Percentiles rank a stretch among this genome's conserved stretches.
Evolutionary conservation across 1,140 invertebrate species (phyloP).

Genomic region (Chrysoperla carnea): DNA sequence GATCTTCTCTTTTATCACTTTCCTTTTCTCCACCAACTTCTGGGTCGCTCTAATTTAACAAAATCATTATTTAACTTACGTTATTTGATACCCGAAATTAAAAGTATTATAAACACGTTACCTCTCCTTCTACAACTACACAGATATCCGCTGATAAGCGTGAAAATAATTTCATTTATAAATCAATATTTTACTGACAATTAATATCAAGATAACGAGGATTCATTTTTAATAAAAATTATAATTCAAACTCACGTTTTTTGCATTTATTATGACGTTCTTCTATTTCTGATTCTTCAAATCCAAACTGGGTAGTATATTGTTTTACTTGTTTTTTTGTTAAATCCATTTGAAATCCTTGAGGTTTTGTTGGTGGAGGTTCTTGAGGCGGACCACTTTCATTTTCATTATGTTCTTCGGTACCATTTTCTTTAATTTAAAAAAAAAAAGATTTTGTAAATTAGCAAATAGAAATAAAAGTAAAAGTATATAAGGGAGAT

Average conservation of each 20-base stretch:
- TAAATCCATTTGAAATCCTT: too few relatives aligned
- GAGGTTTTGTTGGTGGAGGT: too few relatives aligned
- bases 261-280: too few relatives aligned
- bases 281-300: too few relatives aligned
- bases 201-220: conserved; percentile 18
- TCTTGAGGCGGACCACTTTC: conserved; percentile 8
- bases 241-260: too few relatives aligned
- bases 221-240: too few relatives aligned
- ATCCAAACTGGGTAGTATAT: too few relatives aligned
- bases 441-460: conserved; percentile 20
- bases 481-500: conserved; percentile 3
- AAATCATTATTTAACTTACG: too few relatives aligned
- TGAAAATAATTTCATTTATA: conserved; percentile 4
- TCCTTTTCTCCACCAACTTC: conserved; percentile 4
- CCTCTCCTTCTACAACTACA: conserved; percentile 19
- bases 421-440: conserved; percentile 27
- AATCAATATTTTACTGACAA: conserved; percentile 12
- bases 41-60: too few relatives aligned
- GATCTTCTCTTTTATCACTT: conserved; percentile 4
- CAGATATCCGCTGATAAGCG: conserved; percentile 7
- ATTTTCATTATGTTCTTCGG: conserved; percentile 22
- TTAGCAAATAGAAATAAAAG: too few relatives aligned
- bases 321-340: too few relatives aligned
- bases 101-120: conserved; percentile 6
- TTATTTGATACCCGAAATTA: too few relatives aligned